Base-by-base conservation (phyloP, 2,113 vertebrate species). In the Trinectes maculatus region DNA sequence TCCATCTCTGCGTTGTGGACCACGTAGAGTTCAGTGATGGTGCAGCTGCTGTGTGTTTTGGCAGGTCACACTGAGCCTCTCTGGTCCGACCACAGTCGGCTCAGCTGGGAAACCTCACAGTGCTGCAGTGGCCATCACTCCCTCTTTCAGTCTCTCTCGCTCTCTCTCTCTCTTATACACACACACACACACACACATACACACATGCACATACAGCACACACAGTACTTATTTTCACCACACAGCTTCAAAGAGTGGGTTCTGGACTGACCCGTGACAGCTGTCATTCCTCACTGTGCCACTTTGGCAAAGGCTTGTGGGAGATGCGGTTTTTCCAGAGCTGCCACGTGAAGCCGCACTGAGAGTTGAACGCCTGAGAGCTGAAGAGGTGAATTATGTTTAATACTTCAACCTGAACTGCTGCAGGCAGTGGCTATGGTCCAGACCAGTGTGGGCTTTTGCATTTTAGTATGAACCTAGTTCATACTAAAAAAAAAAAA, bases 41-140 rank as follows among this genome's bases (percentile, higher is more conserved):
- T 73, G 80, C 24, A 61, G 72, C 62, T 55, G 66, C 61, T 85
- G 86, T 89, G 80, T 83, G 86, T 76, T 85, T 89, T 90, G 89
- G 89, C 83, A 87, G 69, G 65, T 83, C 79, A 77, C 63, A 61
- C 61, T 29, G 70, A 78, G 59, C 62, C 74, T 79, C 76, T 56
- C 70, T 9, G 56, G 61, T 76, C 74, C 81, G 74, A 69, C 82
- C 72, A 60, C 43, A 65, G 51, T 62, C 42, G 0, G 62, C 73
- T 76, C 60, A 64, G 80, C 69, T 83, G 79, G 67, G 78, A 81
- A 84, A 71, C 70, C 69, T 82, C 80, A 71, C 67, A n/a, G 79
- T 33, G 60, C 57, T 70, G 34, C 74, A 31, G 60, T 46, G 66
- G 70, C 37, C 67, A 39, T 67, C n/a, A n/a, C n/a, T n/a, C n/a